Evolutionary conservation across 2,888 invertebrate species (phyloP).

Genomic region (Parnassius orleans): DNA sequence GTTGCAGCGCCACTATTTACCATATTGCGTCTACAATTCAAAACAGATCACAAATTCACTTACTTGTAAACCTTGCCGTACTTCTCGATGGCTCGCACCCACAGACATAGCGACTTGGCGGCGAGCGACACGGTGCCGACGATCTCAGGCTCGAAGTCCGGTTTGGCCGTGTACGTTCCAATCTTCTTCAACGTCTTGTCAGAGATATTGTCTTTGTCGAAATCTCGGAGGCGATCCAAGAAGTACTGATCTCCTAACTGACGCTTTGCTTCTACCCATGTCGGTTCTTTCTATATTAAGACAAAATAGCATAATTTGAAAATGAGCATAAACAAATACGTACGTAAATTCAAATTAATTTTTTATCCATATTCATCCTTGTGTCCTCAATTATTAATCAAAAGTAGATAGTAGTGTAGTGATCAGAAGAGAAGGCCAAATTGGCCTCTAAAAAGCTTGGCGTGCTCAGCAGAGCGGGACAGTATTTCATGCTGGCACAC

Average conservation of each 20-base stretch:
- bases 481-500: too few species aligned
- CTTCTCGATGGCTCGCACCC: constrained; percentile 95
- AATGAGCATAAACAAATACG: too few species aligned
- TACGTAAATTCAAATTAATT: too few species aligned
- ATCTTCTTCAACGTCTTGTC: constrained; percentile 92
- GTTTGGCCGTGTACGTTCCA: constrained; percentile 87
- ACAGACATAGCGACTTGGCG: constrained; percentile 93
- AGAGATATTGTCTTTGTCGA: constrained; percentile 93
- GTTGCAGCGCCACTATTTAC: too few species aligned
- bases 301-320: too few species aligned
- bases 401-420: too few species aligned
- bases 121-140: constrained; percentile 92
- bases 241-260: constrained; percentile 92
- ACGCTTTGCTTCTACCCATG: constrained; percentile 93
- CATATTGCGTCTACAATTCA: too few species aligned
- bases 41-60: constrained; percentile 39
- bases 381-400: too few species aligned
- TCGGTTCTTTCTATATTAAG: constrained; percentile 83
- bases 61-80: constrained; percentile 93
- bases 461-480: too few species aligned
- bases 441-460: too few species aligned
- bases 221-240: constrained; percentile 88
- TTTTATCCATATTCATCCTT: too few species aligned
- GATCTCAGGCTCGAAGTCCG: constrained; percentile 93
- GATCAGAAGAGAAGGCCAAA: too few species aligned